Evolutionary conservation across 1,140 invertebrate species (phyloP), one percentile per base, ranked within the genome.

Genomic region (Bombus ignitus): DNA sequence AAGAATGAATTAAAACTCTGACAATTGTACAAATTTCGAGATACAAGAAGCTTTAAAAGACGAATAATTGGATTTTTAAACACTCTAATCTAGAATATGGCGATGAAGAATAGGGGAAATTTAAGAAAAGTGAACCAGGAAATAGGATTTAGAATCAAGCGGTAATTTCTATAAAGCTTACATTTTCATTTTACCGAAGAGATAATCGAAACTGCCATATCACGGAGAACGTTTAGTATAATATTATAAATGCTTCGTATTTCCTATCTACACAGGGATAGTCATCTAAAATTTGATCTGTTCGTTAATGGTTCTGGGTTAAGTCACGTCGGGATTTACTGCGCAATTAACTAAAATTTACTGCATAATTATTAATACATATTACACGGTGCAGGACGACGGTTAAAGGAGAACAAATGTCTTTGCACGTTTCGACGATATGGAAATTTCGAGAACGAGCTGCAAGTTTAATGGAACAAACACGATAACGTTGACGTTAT

Each of bases 201-300:
- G 13, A 76, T 76, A n/a, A 28, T 15, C 37, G 18, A 57, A 74
- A 42, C 9, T 8, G 37, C 10, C 28, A 68, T 22, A 6, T 12
- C 28, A 57, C 12, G 12, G 4, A 18, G 47, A 22, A 25, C n/a
- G 53, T 32, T 25, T 35, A 44, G 3, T n/a, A 4, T 68, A 83
- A 76, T 77, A 77, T 68, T 83, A 77, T 68, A 68, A 53, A 76
- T 57, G 73, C 35, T 65, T 83, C 73, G 25, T 22, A 62, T 83
- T 66, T 53, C 81, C 25, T 47, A 66, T n/a, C 73, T 77, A 32
- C 10, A 18, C 22, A 13, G 62, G 35, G 1, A 39, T 70, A 28
- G 62, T 28, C 74, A 47, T 44, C 68, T 80, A 85, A 85, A 80
- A 85, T 85, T 85, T 85, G 77, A 85, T 85, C 83, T 80, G 47